A percentile compares a stretch with the other conserved stretches of the same genome.
Conservation (phyloP, 2,113 vertebrate genomes). For the Colius striatus region DNA sequence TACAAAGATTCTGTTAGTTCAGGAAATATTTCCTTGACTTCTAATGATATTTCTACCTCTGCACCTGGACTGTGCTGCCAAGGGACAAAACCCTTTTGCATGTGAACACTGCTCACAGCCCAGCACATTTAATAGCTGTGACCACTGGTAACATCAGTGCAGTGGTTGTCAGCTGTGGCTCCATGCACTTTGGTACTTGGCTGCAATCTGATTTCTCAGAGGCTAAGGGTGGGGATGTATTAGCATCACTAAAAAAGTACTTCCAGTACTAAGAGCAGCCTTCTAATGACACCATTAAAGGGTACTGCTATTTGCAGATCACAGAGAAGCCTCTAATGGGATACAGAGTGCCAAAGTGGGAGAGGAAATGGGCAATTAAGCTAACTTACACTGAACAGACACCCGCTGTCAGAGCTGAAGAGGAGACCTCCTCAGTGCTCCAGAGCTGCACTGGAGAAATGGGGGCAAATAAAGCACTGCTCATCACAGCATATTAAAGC, state of each 20-base stretch:
- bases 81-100: background rate
- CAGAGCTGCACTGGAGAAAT: slow-evolving; percentile 3
- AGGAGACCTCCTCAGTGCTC: slow-evolving; percentile 17
- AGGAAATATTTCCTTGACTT: background rate
- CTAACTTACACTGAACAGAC: slow-evolving; percentile 65
- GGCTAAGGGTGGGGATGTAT: background rate
- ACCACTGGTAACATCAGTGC: background rate
- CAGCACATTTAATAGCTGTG: background rate
- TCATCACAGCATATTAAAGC: background rate
- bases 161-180: background rate
- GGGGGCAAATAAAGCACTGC: background rate
- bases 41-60: background rate
- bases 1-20: background rate
- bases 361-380: slow-evolving; percentile 69
- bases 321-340: slow-evolving; percentile 62
- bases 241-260: slow-evolving; percentile 27
- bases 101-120: background rate
- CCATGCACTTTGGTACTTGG: background rate
- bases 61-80: background rate
- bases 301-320: slow-evolving; percentile 57
- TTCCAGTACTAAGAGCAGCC: slow-evolving; percentile 32
- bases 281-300: slow-evolving; percentile 47
- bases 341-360: slow-evolving; percentile 40
- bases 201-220: slow-evolving; percentile 2
- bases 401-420: slow-evolving; percentile 38